A percentile compares a stretch with the other conserved stretches of the same genome.
phyloP scores from a whole-genome alignment of 2,888 invertebrate genomes.

The Acanthosoma haemorrhoidale region DNA sequence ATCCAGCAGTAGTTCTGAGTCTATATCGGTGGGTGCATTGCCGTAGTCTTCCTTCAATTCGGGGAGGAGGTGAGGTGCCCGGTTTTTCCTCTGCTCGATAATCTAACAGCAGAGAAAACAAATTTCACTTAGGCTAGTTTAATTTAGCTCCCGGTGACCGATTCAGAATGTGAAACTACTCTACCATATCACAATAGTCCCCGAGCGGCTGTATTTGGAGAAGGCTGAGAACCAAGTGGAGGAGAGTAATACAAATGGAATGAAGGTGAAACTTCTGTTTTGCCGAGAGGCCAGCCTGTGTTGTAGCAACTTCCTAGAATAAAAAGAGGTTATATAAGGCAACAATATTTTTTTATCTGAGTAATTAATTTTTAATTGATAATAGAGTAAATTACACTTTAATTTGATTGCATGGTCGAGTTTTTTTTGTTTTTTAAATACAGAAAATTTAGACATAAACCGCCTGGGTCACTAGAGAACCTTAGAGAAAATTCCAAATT shows the following conservation, averaged over 20 bases:
- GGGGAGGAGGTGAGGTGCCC: conserved; percentile 68
- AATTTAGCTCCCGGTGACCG: too few species aligned
- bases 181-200: conserved; percentile 20
- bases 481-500: too few species aligned
- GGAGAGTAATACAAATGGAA: conserved; percentile 2
- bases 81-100: conserved; percentile 57
- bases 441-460: too few species aligned
- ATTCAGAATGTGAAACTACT: background rate
- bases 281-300: background rate
- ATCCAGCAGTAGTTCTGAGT: conserved; percentile 41
- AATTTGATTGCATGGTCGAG: too few species aligned
- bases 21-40: conserved; percentile 36
- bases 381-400: too few species aligned
- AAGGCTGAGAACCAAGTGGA: conserved; percentile 12
- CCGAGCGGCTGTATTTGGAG: conserved; percentile 22
- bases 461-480: too few species aligned
- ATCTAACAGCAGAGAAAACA: conserved; percentile 50
- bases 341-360: too few species aligned
- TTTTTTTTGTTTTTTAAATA: too few species aligned
- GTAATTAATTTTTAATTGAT: too few species aligned
- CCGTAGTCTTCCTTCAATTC: conserved; percentile 59
- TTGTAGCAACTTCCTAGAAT: conserved; percentile 35
- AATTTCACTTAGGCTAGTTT: too few species aligned
- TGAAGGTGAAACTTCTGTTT: conserved; percentile 21
- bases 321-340: too few species aligned